Evolutionary conservation across 53 echinoderm and acorn worm species (phyloP), one percentile per base, ranked within the genome.

Genomic region (Paelopatides confundens): DNA sequence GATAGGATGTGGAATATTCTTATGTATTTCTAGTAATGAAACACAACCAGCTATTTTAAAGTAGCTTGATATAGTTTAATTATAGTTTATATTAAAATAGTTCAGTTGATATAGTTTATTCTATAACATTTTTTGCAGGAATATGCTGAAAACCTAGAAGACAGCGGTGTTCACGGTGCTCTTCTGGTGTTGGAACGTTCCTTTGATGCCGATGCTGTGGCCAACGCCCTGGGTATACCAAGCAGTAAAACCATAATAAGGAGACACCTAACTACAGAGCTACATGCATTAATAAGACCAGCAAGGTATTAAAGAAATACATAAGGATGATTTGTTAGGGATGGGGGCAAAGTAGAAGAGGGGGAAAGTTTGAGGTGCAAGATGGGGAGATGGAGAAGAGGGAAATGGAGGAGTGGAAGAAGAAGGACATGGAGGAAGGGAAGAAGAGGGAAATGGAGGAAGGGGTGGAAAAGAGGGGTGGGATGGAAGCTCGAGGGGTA

Each of bases 81-180:
- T n/a, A n/a, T n/a, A n/a, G n/a, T n/a, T n/a, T n/a, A n/a, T n/a
- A n/a, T n/a, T n/a, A n/a, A n/a, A n/a, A n/a, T n/a, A n/a, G n/a
- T n/a, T n/a, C n/a, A n/a, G n/a, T n/a, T n/a, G n/a, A n/a, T 9
- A 12, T 43, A 1, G 12, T 43, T 10, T 43, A 12, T 43, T 43
- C 11, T 12, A 43, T 43, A 12, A 8, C 43, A 43, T 43, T 43
- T 12, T 43, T 43, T 88, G 12, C 40, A 96, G 95, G 97, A 97
- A 78, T 97, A 97, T 92, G 93, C 98, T 35, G 94, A 95, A 69
- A 97, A 97, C 74, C 87, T 97, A 9, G 52, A 92, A 36, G 95
- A 97, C 50, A 97, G 95, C 70, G 98, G 98, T 34, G 98, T 97
- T 2, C 98, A 97, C 62, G 98, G 98, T 50, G 98, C 95, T 65